Evolutionary conservation across 37 sponge, comb jelly and placozoan genomes (phyloP).

Genomic region (Hormiphora californensis): DNA sequence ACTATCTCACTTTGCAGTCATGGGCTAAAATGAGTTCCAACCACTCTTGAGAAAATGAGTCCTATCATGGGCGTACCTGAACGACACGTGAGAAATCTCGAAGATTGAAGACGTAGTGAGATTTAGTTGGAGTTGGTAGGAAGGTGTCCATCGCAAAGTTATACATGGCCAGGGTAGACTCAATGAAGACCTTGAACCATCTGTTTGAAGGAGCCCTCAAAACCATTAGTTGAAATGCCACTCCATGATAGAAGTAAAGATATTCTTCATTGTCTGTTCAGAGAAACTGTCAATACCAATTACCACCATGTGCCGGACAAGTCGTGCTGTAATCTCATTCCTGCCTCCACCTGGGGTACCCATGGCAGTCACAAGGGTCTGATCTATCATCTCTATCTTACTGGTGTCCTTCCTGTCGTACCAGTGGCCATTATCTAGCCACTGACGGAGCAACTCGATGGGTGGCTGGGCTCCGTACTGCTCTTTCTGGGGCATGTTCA

Average conservation of each 20-base stretch:
- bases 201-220: slow-evolving; percentile 83
- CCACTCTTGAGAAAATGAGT: too few species aligned
- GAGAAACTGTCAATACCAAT: slow-evolving; percentile 94
- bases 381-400: slow-evolving; percentile 71
- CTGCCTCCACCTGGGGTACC: slow-evolving; percentile 97
- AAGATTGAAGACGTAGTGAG: slow-evolving; percentile 59
- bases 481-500: slow-evolving; percentile 99
- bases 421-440: slow-evolving; percentile 90
- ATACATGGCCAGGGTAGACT: slow-evolving; percentile 53
- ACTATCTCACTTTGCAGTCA: too few species aligned
- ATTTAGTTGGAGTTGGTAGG: slow-evolving; percentile 58
- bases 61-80: slow-evolving; percentile 55
- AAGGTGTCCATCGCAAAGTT: slow-evolving; percentile 31
- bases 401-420: slow-evolving; percentile 95
- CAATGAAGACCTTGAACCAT: slow-evolving; percentile 75
- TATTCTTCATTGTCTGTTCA: slow-evolving; percentile 87
- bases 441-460: slow-evolving; percentile 91
- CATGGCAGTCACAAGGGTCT: slow-evolving; percentile 84
- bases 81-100: slow-evolving; percentile 59
- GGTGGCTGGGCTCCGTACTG: slow-evolving; percentile 98
- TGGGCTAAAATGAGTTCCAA: too few species aligned
- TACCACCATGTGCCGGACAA: slow-evolving; percentile 88
- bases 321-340: slow-evolving; percentile 79
- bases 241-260: slow-evolving; percentile 86
- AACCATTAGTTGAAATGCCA: slow-evolving; percentile 95